Percentiles rank a stretch among this genome's conserved stretches.
phyloP scores from a whole-genome alignment of 2,113 vertebrate genomes.

The Dinomys branickii region DNA sequence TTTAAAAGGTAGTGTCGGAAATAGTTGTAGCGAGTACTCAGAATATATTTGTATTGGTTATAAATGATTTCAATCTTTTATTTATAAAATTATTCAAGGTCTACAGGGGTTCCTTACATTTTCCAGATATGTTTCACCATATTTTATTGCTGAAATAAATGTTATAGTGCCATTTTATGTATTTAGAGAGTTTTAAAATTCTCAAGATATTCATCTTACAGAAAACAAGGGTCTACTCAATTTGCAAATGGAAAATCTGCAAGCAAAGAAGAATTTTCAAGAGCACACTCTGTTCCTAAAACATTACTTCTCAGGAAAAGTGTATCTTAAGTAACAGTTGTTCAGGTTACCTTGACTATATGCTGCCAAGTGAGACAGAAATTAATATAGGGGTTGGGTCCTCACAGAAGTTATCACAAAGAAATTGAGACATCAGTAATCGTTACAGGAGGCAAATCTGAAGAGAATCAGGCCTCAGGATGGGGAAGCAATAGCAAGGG shows the following conservation, averaged over 20 bases:
- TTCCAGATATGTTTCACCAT: conserved; percentile 21
- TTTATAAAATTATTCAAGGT: conserved; percentile 32
- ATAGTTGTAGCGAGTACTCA: neutral
- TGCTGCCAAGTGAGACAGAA: neutral
- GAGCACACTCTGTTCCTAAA: conserved; percentile 62
- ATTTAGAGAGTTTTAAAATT: conserved; percentile 23
- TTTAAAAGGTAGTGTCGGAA: conserved; percentile 5
- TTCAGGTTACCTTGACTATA: neutral
- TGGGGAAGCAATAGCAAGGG: neutral
- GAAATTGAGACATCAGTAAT: neutral
- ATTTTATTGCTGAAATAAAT: conserved; percentile 42
- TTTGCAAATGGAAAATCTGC: neutral
- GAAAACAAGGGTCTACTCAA: neutral
- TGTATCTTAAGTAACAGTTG: neutral
- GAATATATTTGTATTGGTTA: conserved; percentile 14
- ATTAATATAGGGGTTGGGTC: neutral
- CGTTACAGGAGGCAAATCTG: neutral
- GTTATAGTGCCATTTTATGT: neutral
- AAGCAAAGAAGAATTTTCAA: conserved; percentile 17
- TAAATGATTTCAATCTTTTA: neutral
- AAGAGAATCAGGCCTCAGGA: neutral
- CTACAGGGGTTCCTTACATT: neutral
- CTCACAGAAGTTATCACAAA: neutral
- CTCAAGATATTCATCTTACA: neutral
- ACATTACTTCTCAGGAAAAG: neutral